Evolutionary conservation across 2,113 vertebrate species (phyloP).

Genomic region (Zapornia atra): DNA sequence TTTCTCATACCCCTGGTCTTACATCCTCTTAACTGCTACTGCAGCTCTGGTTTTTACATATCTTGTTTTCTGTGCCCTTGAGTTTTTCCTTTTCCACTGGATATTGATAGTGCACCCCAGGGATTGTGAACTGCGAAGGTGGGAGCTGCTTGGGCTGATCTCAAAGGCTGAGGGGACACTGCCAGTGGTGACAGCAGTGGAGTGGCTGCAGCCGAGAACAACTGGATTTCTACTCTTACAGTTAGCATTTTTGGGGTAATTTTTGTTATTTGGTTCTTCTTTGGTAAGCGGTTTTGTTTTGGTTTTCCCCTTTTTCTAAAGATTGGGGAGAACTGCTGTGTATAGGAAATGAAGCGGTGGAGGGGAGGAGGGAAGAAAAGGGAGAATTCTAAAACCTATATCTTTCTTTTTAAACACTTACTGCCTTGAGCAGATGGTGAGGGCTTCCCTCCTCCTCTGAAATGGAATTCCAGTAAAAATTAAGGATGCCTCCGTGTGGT

Average conservation of each 20-base stretch:
- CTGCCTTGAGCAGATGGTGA: not conserved
- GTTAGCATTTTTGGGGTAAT: fast-evolving
- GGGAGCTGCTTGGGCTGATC: not conserved
- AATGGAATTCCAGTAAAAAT: not conserved
- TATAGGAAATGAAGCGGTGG: not conserved
- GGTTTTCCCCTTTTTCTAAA: not conserved
- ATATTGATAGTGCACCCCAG: not conserved
- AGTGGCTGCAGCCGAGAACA: not conserved
- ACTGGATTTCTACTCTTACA: not conserved
- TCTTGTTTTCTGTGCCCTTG: not conserved
- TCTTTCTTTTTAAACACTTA: not conserved
- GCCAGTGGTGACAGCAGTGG: not conserved
- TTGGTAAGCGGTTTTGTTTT: not conserved
- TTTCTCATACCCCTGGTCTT: not conserved
- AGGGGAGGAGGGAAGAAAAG: not conserved
- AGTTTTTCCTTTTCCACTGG: not conserved
- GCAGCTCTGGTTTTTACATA: not conserved
- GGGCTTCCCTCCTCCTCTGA: not conserved
- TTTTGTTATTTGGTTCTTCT: not conserved
- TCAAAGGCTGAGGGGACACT: not conserved
- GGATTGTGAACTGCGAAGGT: not conserved
- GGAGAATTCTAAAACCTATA: not conserved
- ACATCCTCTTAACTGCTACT: not conserved
- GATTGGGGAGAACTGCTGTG: fast-evolving
- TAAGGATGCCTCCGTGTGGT: not conserved